phyloP scores from a whole-genome alignment of 2,888 invertebrate genomes.

The Exocentrus adspersus region DNA sequence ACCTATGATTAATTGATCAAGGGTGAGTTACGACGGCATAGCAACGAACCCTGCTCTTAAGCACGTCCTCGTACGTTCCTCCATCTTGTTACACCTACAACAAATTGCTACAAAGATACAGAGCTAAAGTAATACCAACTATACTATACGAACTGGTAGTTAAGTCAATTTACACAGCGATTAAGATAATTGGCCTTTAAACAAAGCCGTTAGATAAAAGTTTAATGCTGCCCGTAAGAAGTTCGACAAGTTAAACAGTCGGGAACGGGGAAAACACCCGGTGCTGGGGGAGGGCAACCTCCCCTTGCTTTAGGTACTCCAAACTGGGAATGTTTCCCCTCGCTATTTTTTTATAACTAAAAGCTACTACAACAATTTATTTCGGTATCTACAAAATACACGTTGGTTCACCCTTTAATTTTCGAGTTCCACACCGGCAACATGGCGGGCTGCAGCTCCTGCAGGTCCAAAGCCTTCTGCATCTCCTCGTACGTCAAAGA shows the following conservation, averaged over 20 bases:
- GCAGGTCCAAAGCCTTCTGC: not conserved
- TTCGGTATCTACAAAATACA: too few species aligned
- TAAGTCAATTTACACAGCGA: not conserved
- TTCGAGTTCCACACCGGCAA: slow-evolving; percentile 2
- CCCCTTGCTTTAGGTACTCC: too few species aligned
- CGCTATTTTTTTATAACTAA: too few species aligned
- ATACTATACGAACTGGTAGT: too few species aligned
- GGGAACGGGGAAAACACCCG: not conserved
- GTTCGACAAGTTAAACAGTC: not conserved
- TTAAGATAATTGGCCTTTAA: not conserved
- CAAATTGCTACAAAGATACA: too few species aligned
- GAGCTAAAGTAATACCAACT: too few species aligned
- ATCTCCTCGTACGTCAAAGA: slow-evolving; percentile 2
- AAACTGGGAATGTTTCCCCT: too few species aligned
- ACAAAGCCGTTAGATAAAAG: slow-evolving; percentile 1
- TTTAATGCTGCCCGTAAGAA: not conserved
- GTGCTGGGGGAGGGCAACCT: too few species aligned
- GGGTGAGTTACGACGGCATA: not conserved
- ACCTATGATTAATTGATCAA: not conserved
- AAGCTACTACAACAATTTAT: too few species aligned
- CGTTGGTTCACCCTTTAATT: not conserved
- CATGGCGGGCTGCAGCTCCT: slow-evolving; percentile 5
- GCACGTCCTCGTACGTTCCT: too few species aligned
- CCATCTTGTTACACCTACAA: too few species aligned
- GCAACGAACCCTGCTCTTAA: too few species aligned